These are phyloP conservation scores for Lordiphosa clarofinis DNA, from an alignment of 1,140 invertebrate species.

Conservation along the genomic window DNA sequence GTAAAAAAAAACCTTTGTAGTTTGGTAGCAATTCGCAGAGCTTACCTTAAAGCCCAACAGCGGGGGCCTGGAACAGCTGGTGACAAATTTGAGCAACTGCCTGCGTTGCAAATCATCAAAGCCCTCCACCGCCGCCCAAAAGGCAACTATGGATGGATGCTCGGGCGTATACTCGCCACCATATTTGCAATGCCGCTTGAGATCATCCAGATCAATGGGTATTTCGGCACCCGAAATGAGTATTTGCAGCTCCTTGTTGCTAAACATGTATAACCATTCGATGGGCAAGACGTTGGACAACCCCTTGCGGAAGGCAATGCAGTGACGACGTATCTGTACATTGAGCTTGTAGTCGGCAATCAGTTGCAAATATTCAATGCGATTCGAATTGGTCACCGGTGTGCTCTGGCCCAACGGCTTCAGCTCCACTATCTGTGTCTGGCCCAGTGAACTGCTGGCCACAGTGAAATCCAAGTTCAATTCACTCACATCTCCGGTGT, in stretches of 20 bases:
- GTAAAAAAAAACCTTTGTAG: neutral
- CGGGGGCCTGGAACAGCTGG: conserved; percentile 97
- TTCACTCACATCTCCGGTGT: conserved; percentile 88
- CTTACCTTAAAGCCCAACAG: conserved; percentile 96
- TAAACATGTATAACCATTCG: conserved; percentile 97
- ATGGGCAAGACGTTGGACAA: conserved; percentile 93
- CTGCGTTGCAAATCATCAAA: conserved; percentile 92
- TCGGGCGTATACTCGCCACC: conserved; percentile 89
- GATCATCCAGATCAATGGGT: conserved; percentile 94
- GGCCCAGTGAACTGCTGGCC: conserved; percentile 93
- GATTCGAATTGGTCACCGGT: conserved; percentile 93
- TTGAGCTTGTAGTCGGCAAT: conserved; percentile 98
- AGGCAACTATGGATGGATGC: conserved; percentile 87
- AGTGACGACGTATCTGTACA: conserved; percentile 92
- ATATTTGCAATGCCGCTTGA: conserved; percentile 92
- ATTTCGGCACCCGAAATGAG: conserved; percentile 96
- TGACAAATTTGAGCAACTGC: conserved; percentile 97
- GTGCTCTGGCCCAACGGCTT: conserved; percentile 94
- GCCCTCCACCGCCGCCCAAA: conserved; percentile 92
- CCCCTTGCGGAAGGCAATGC: conserved; percentile 90
- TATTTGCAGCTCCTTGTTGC: conserved; percentile 95
- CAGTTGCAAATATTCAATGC: conserved; percentile 97
- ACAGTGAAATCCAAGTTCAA: conserved; percentile 96
- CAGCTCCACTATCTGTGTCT: conserved; percentile 92
- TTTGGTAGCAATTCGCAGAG: neutral